Conservation (phyloP, 2,888 invertebrate species). For the Andrena hattorfiana region DNA sequence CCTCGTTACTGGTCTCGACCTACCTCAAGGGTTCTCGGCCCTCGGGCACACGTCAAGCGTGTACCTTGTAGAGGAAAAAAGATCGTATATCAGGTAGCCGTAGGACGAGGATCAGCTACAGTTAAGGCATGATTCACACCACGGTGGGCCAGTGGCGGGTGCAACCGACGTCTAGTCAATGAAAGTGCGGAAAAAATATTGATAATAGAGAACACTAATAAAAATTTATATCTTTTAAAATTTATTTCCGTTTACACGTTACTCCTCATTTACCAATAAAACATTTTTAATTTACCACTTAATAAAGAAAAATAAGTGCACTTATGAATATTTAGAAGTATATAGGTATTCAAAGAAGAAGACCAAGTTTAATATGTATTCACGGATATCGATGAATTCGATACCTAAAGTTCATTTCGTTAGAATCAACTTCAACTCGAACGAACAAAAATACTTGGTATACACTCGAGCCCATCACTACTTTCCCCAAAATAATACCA, state of each 20-base stretch:
- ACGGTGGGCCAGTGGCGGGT: not conserved
- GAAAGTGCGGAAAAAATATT: not conserved
- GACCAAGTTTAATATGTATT: too few relatives aligned
- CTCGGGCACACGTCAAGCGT: slow-evolving; percentile 20
- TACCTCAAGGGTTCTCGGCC: slow-evolving; percentile 32
- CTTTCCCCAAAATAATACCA: not conserved
- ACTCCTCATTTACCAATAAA: too few relatives aligned
- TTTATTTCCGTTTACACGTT: too few relatives aligned
- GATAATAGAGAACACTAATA: not conserved
- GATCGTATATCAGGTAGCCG: slow-evolving; percentile 45
- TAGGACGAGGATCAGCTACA: slow-evolving; percentile 32
- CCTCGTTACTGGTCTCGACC: slow-evolving; percentile 17
- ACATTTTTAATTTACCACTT: too few relatives aligned
- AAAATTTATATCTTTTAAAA: not conserved
- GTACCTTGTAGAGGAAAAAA: slow-evolving; percentile 27
- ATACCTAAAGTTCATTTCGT: too few relatives aligned
- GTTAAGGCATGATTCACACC: slow-evolving; percentile 31
- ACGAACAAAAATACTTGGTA: not conserved
- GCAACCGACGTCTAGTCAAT: not conserved
- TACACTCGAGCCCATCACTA: not conserved
- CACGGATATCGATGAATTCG: too few relatives aligned
- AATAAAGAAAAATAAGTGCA: too few relatives aligned
- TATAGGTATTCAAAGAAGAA: too few relatives aligned
- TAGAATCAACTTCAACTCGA: too few relatives aligned
- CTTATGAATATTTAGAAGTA: too few relatives aligned